A percentile compares a stretch with the other conserved stretches of the same genome.
Evolutionary conservation across 1,140 invertebrate genomes (phyloP).

Genomic region (Maniola jurtina): DNA sequence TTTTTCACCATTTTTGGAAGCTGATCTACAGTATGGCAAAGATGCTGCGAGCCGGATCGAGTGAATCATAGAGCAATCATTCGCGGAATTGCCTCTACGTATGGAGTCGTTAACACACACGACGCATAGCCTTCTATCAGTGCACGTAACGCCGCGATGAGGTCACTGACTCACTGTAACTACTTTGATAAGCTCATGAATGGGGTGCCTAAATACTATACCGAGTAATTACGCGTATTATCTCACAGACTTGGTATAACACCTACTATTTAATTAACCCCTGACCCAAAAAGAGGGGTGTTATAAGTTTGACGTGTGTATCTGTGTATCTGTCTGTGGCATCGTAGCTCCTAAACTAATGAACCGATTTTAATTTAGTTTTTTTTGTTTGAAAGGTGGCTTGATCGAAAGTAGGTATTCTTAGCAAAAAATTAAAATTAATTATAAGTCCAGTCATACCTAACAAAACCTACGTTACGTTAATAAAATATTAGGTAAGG

Average conservation of each 20-base stretch:
- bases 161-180: conserved; percentile 44
- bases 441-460: too few relatives aligned
- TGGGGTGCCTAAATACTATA: conserved; percentile 10
- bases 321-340: too few relatives aligned
- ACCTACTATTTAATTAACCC: too few relatives aligned
- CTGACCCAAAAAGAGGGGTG: too few relatives aligned
- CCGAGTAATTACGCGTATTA: background rate
- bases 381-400: too few relatives aligned
- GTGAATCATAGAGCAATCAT: conserved; percentile 35
- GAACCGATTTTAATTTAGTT: too few relatives aligned
- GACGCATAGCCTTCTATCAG: conserved; percentile 26
- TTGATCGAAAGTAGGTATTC: too few relatives aligned
- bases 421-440: background rate
- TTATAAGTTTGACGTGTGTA: too few relatives aligned
- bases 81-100: conserved; percentile 29
- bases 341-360: too few relatives aligned
- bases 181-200: conserved; percentile 34
- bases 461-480: too few relatives aligned
- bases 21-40: conserved; percentile 29
- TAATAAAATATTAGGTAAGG: too few relatives aligned
- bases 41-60: conserved; percentile 33
- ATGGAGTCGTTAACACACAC: conserved; percentile 13
- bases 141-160: conserved; percentile 33
- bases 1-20: conserved; percentile 8
- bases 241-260: background rate